Evolutionary conservation across 2,113 vertebrate genomes (phyloP).

Genomic region (Hipposideros armiger): DNA sequence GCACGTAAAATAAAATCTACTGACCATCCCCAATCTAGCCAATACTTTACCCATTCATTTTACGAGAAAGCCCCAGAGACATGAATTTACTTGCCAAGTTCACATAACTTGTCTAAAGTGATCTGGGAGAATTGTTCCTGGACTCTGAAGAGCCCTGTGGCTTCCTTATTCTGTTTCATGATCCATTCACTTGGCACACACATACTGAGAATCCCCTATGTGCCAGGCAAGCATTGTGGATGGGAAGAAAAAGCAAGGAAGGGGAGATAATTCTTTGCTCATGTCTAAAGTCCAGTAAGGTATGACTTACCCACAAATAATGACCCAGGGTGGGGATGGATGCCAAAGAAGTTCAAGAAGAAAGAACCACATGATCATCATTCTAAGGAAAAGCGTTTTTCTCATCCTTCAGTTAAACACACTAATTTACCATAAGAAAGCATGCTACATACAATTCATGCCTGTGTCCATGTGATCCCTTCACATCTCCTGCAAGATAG

Average conservation of each 20-base stretch:
- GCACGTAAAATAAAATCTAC: neutral
- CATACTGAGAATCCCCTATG: neutral
- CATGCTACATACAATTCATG: neutral
- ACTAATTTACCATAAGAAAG: neutral
- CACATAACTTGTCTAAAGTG: neutral
- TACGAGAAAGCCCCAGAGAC: neutral
- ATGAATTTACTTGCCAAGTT: conserved; percentile 6
- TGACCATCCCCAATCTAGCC: neutral
- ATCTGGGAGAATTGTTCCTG: neutral
- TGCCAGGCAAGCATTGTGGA: neutral
- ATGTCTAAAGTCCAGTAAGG: neutral
- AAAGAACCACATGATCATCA: neutral
- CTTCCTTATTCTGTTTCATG: neutral
- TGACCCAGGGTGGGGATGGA: neutral
- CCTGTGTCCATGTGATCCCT: neutral
- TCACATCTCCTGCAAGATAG: neutral
- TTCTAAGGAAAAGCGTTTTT: conserved; percentile 10
- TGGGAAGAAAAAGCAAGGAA: neutral
- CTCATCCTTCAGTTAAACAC: neutral
- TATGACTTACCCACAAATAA: conserved; percentile 4
- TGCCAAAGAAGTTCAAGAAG: neutral
- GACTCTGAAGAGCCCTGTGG: neutral
- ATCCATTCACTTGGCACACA: neutral
- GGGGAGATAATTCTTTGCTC: neutral
- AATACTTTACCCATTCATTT: neutral